phyloP scores from a whole-genome alignment of 1,140 invertebrate species.

The Saccostrea echinata region DNA sequence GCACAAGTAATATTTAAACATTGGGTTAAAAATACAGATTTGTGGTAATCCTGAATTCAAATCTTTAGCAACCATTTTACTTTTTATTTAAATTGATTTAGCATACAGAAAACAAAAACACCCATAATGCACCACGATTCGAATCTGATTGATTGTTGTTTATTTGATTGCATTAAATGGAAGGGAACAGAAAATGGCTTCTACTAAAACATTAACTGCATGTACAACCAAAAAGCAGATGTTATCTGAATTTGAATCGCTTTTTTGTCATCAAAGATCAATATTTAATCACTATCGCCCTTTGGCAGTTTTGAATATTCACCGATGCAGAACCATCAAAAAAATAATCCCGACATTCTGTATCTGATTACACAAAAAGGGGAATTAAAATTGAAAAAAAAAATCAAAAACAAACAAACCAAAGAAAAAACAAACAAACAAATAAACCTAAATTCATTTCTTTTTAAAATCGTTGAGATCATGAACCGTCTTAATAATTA shows the following conservation, averaged over 20 bases:
- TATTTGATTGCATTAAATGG: background rate
- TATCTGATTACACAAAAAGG: background rate
- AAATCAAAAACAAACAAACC: too few species aligned
- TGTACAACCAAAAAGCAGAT: background rate
- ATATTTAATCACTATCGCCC: conserved; percentile 3
- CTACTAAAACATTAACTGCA: background rate
- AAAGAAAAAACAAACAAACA: too few species aligned
- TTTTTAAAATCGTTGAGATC: too few species aligned
- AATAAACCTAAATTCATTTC: too few species aligned
- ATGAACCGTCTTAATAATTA: too few species aligned
- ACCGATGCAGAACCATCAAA: background rate
- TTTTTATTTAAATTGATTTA: too few species aligned
- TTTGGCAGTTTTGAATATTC: background rate
- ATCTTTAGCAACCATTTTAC: too few species aligned
- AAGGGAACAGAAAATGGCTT: background rate
- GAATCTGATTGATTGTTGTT: background rate
- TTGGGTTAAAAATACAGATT: too few species aligned
- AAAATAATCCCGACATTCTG: background rate
- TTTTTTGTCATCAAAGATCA: conserved; percentile 1
- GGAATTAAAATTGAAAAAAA: background rate
- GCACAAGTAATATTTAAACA: too few species aligned
- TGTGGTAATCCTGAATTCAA: too few species aligned
- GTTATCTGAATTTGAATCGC: background rate
- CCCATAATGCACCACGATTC: background rate
- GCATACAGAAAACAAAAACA: background rate